Evolutionary conservation across 2,888 invertebrate genomes (phyloP).

Genomic region (Stegophylla sp.): DNA sequence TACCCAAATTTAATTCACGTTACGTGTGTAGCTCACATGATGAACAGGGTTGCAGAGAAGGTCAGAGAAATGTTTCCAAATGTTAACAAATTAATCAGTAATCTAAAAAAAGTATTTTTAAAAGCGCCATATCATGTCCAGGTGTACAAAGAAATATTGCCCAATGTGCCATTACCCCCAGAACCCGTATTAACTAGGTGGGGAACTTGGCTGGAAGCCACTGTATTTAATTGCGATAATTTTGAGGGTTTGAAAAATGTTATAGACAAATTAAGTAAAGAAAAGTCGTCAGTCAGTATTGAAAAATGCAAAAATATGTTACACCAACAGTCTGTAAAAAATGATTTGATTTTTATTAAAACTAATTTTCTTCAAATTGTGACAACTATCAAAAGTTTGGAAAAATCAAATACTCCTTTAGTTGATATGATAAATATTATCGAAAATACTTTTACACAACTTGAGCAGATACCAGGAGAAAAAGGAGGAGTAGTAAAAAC

Average conservation of each 20-base stretch:
- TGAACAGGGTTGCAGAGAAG: background rate
- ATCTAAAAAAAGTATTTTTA: background rate
- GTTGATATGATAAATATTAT: constrained; percentile 14
- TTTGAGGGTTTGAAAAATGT: background rate
- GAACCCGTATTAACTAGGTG: background rate
- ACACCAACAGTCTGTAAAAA: background rate
- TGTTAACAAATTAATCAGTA: background rate
- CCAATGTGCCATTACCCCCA: background rate
- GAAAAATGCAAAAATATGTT: constrained; percentile 5
- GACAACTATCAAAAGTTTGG: background rate
- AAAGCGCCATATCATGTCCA: no score
- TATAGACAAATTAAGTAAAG: background rate
- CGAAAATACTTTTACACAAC: constrained; percentile 20
- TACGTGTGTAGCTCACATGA: background rate
- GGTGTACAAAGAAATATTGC: background rate
- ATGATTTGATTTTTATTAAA: no score
- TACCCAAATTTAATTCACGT: background rate
- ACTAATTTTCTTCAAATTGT: no score
- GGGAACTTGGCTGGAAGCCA: background rate
- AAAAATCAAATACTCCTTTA: background rate
- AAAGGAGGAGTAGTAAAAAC: background rate
- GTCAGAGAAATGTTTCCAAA: background rate
- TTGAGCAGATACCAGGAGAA: constrained; percentile 10
- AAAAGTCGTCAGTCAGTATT: no score
- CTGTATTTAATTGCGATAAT: background rate